phyloP scores from a whole-genome alignment of 2,113 vertebrate genomes.

The Corythaixoides concolor region DNA sequence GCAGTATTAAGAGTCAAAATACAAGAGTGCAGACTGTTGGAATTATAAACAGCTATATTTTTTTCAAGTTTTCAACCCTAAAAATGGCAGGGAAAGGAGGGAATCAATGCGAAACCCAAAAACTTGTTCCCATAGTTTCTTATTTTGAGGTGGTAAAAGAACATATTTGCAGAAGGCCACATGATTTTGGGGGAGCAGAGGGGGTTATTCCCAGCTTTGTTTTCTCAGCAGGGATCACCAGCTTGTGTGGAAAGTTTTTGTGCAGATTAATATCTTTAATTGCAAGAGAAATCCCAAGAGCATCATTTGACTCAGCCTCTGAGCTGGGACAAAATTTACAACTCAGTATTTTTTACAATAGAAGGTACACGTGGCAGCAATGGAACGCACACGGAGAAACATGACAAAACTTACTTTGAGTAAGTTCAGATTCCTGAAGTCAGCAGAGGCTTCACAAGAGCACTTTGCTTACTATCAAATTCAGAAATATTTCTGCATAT shows the following conservation, averaged over 20 bases:
- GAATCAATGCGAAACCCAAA: not conserved
- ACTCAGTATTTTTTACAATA: fast-evolving
- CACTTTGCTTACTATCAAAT: not conserved
- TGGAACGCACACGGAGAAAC: not conserved
- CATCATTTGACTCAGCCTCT: not conserved
- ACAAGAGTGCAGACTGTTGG: not conserved
- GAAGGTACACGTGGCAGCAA: not conserved
- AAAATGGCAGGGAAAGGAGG: fast-evolving
- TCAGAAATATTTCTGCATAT: not conserved
- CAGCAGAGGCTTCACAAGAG: not conserved
- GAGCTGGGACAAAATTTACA: not conserved
- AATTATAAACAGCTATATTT: not conserved
- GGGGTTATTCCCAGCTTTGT: not conserved
- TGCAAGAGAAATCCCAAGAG: not conserved
- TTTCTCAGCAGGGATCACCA: not conserved
- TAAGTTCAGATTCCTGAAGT: not conserved
- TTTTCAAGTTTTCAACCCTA: not conserved
- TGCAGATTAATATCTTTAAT: not conserved
- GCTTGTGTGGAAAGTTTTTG: not conserved
- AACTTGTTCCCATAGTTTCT: not conserved
- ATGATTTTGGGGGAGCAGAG: not conserved
- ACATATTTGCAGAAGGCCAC: not conserved
- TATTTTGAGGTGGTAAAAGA: not conserved
- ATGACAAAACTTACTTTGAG: not conserved
- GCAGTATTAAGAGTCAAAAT: not conserved